Percentiles rank a stretch among this genome's conserved stretches.
Conservation (phyloP, 2,113 vertebrate species). For the Pitta sordida region DNA sequence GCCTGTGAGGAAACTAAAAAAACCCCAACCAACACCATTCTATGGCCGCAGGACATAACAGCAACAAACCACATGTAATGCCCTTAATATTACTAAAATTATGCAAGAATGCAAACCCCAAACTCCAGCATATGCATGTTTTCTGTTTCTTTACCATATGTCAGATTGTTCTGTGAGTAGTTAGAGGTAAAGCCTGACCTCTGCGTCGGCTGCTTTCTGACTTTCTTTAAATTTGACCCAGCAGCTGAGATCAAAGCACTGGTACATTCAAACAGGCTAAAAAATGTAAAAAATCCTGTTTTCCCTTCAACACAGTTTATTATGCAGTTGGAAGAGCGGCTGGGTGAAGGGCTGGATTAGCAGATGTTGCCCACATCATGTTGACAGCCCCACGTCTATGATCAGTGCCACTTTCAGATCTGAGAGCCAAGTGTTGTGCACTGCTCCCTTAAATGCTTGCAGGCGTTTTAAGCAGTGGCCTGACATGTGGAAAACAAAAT, state of each 20-base stretch:
- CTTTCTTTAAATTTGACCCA: slow-evolving; percentile 33
- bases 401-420: background rate
- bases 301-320: background rate
- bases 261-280: background rate
- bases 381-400: background rate
- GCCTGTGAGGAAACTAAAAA: background rate
- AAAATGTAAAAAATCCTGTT: slow-evolving; percentile 7
- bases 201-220: fast-evolving
- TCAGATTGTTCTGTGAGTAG: background rate
- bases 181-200: slow-evolving; percentile 7
- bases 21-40: background rate
- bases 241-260: slow-evolving; percentile 5
- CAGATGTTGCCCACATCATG: slow-evolving; percentile 18
- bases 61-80: background rate
- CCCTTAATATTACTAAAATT: background rate
- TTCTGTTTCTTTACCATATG: background rate
- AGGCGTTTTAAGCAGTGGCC: background rate
- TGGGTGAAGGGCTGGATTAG: background rate
- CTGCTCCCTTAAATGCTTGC: background rate
- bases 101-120: background rate
- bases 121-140: background rate
- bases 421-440: background rate
- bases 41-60: slow-evolving; percentile 16
- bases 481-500: background rate
- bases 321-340: background rate